Base-by-base conservation (phyloP, 2,113 vertebrate genomes). In the Pelobates fuscus region DNA sequence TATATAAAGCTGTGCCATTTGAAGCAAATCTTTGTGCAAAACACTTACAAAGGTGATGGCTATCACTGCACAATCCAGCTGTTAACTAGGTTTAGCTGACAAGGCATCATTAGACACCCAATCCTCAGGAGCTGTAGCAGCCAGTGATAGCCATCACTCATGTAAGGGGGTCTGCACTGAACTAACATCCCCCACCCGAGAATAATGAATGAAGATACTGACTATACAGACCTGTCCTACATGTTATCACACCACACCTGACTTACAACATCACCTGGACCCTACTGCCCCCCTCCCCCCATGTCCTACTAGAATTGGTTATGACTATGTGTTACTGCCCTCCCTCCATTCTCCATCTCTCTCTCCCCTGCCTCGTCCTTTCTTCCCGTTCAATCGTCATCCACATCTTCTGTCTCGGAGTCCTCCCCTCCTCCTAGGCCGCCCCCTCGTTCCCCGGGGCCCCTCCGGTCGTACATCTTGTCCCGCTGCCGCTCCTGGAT, bases 401-500 rank as follows among this genome's bases (percentile, higher is more conserved):
- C 96, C 88, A 90, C 94, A 64, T 97, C 95, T 63, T 98, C 96
- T 0, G 92, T 94, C 78, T 98, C 96, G 0, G 94, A 96, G 83
- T 97, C 96, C n/a, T 97, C 95, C 0, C 81, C 85, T 0, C 92
- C 88, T 26, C 83, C 83, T 29, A 82, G 81, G 73, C 62, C 32
- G 8, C 85, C 81, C 5, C 83, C 83, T 8, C 83, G 86, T 0
- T 85, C 84, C 0, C 85, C 80, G 2, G 85, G 83, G 0, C 84
- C 86, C 0, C 88, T 84, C 7, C 94, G 87, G 82, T 97, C 95
- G 78, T 95, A 96, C 71, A 93, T 90, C 83, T 97, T 97, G 66
- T 98, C 96, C 82, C 94, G 80, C 84, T 96, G 94, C 58, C 94
- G 81, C 79, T 97, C 96, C 85, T 98, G 96, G 91, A 98, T 97